Base-by-base conservation (phyloP, 2,888 invertebrate genomes). In the Onthophagus sagittarius region DNA sequence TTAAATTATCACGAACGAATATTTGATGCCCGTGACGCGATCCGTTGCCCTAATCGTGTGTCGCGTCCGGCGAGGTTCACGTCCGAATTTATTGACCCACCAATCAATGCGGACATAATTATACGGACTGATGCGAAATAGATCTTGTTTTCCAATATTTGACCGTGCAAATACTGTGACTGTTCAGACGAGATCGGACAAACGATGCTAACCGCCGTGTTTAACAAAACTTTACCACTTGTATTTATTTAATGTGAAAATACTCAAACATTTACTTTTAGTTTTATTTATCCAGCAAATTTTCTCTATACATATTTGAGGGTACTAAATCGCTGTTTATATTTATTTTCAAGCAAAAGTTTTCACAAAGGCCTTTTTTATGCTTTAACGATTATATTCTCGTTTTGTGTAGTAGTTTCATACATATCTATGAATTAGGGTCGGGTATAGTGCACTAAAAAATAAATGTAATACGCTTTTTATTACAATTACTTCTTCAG, bases 1-100 rank as follows among this genome's bases (percentile, higher is more conserved):
- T 73, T 73, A 73, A 73, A 73, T 71, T 73, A 73, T 73, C 70
- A 62, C 73, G 9, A 7, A 65, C 65, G 73, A 65, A 64, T 71
- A 65, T 62, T 53, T 39, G 71, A 65, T 31, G 31, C 70, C 23
- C 39, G 39, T 53, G 39, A 53, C 11, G 39, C 39, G 39, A 53
- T 53, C 39, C 39, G 39, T 53, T 53, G 39, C 4, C 11, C 39
- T 53, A 53, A 53, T 53, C 39, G 39, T 11, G 39, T 53, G 11
- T 53, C 39, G 39, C 39, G 39, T 53, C 39, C 9, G 39, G 39
- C 11, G 39, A 53, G 39, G 39, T 53, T 53, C 39, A 11, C 39
- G 39, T 53, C 39, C 39, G 39, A 53, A 53, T 53, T 53, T 53
- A 53, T 53, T 53, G 39, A 53, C 39, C 39, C 39, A 53, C 39